These are phyloP conservation scores for Rhinoptilus africanus DNA, from an alignment of 2,113 vertebrate genomes.

Conservation along the genomic window DNA sequence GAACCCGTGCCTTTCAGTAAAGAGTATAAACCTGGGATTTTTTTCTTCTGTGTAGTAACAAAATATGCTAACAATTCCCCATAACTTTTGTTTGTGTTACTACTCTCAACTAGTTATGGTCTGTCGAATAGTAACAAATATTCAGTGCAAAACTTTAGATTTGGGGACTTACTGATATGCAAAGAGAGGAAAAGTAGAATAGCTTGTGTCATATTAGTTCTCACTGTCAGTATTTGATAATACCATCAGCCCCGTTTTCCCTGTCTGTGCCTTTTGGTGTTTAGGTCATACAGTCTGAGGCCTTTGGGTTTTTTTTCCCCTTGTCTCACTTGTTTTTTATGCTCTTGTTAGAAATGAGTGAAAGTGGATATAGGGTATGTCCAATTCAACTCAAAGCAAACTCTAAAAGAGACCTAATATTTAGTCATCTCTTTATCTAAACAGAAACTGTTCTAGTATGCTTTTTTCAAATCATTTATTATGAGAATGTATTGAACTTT, in stretches of 20 bases:
- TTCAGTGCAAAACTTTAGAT: neutral
- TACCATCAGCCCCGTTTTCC: neutral
- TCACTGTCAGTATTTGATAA: neutral
- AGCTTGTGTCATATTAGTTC: neutral
- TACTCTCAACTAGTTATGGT: neutral
- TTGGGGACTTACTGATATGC: neutral
- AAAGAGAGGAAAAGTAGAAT: neutral
- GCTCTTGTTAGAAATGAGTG: neutral
- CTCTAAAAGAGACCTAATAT: neutral
- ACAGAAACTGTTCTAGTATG: neutral
- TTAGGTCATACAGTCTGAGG: neutral
- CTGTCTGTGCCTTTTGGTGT: neutral
- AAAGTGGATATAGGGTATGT: neutral
- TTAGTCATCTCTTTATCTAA: neutral
- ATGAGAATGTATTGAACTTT: neutral
- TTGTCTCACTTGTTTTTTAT: neutral
- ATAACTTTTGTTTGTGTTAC: neutral
- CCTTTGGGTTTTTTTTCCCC: rapidly evolving
- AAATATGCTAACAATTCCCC: neutral
- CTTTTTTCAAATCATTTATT: neutral
- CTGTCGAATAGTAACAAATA: neutral
- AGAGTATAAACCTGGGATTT: neutral
- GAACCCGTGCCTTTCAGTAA: neutral
- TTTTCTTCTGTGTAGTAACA: neutral
- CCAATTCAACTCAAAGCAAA: neutral